Evolutionary conservation across 2,113 vertebrate species (phyloP).

Genomic region (Cettia cetti): DNA sequence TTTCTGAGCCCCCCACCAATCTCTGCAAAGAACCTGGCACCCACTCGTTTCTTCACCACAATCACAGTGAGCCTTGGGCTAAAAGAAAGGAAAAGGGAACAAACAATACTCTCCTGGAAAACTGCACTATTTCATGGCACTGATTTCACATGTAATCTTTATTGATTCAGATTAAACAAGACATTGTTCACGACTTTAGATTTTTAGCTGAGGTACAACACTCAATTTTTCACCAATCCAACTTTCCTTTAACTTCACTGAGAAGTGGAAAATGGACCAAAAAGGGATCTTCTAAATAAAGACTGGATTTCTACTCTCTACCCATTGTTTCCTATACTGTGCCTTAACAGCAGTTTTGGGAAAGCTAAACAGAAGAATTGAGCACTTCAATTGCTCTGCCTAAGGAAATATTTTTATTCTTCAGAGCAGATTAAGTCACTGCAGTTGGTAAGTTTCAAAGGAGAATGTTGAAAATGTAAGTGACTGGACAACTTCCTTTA

Average conservation of each 20-base stretch:
- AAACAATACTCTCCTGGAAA: not conserved
- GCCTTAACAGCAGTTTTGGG: not conserved
- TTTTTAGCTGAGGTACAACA: not conserved
- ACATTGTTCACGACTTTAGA: not conserved
- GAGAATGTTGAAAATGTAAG: not conserved
- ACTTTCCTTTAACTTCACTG: not conserved
- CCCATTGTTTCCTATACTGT: not conserved
- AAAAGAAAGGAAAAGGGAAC: not conserved
- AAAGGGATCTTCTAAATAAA: not conserved
- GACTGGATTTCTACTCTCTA: not conserved
- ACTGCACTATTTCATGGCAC: not conserved
- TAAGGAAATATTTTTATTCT: not conserved
- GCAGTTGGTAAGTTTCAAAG: not conserved
- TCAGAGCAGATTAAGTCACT: not conserved
- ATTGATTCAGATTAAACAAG: not conserved
- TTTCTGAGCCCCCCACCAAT: constrained; percentile 77
- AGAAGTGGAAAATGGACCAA: not conserved
- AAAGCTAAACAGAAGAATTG: not conserved
- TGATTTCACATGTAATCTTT: not conserved
- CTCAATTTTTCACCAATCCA: not conserved
- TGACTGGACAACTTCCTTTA: not conserved
- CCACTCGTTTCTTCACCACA: constrained; percentile 92
- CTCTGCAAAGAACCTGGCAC: constrained; percentile 82
- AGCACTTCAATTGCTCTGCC: not conserved
- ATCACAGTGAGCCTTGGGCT: constrained; percentile 90